Evolutionary conservation across 2,113 vertebrate genomes (phyloP), one percentile per base, ranked within the genome.

Genomic region (Saccopteryx leptura): DNA sequence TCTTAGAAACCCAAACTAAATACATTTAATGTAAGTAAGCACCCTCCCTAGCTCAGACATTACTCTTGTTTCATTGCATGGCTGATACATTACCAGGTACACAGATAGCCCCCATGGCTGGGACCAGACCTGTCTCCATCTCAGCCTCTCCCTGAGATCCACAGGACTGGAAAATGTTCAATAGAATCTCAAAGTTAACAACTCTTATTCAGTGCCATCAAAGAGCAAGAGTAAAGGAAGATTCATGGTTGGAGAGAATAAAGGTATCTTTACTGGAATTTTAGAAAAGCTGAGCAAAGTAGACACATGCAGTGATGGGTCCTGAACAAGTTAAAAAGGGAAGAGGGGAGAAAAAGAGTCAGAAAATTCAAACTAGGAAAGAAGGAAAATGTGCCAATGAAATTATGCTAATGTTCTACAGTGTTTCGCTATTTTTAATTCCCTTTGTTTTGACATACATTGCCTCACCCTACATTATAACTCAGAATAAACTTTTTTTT

Each of bases 241-340:
- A 54, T 61, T 24, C 0, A 54, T 48, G 24, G 26, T 9, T 88
- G 28, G 58, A 78, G 66, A 80, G 50, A 84, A 72, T 74, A 63
- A 50, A 65, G 39, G 6, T 61, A 5, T 17, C 61, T 85, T 61
- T 85, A 60, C 33, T 84, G 26, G 33, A 26, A 46, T 92, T 88
- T 88, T 84, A 79, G 48, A 58, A 78, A 88, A 92, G 33, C 14
- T 80, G 50, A 65, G 76, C 71, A 76, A 94, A 76, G 23, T 52
- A 71, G 69, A 86, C 9, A 26, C 63, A 23, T 18, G 56, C 76
- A 21, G 4, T 39, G 48, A 33, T 91, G 23, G 28, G 21, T 28
- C 71, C 48, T 74, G 61, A 83, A 50, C 5, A 72, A 71, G 12
- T 76, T 56, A 80, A 39, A 75, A 85, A 66, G 13, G 24, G 17